Evolutionary conservation across 1,140 invertebrate species (phyloP), one percentile per base, ranked within the genome.

Genomic region (Orchestia grillus): DNA sequence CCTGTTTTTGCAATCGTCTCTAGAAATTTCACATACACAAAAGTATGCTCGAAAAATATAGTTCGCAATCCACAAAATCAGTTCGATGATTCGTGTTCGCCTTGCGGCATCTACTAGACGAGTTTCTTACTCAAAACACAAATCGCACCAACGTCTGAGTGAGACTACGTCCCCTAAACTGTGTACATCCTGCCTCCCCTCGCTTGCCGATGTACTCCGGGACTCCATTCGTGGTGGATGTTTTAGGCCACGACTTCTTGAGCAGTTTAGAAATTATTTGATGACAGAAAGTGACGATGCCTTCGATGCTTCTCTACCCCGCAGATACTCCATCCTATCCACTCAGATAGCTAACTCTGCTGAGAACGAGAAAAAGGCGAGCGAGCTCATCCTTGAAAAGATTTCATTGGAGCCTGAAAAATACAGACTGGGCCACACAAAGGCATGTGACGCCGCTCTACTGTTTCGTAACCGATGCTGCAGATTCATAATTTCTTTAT

Each of bases 351-450:
- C 98, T 96, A 97, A 97, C 95, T 96, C 96, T 97, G 97, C 97
- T 97, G 98, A 96, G 97, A 98, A 98, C 97, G 97, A 98, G 95
- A 98, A 99, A 98, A 98, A 99, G 97, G 99, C 99, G 96, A 98
- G 99, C 96, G 98, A 98, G 97, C 98, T 99, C 97, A 99, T 99
- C 98, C 98, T 99, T 97, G 98, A 98, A 97, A 98, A 98, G 97
- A 98, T 98, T 91, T 97, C 98, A 97, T 98, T 99, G 97, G 99
- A 99, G 97, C 98, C 98, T 97, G 99, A 99, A 97, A 99, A 99
- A 97, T 99, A 98, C 98, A 98, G 99, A 97, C 98, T 99, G 97
- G 99, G 99, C 98, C 98, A 98, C 97, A 99, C 99, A 96, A 99
- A 99, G 98, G 99, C 96, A 96, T 96, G 96, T 96, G n/a, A 87